Percentiles rank a stretch among this genome's conserved stretches.
Conservation (phyloP, 2,888 invertebrate genomes). For the Gari tellinella region DNA sequence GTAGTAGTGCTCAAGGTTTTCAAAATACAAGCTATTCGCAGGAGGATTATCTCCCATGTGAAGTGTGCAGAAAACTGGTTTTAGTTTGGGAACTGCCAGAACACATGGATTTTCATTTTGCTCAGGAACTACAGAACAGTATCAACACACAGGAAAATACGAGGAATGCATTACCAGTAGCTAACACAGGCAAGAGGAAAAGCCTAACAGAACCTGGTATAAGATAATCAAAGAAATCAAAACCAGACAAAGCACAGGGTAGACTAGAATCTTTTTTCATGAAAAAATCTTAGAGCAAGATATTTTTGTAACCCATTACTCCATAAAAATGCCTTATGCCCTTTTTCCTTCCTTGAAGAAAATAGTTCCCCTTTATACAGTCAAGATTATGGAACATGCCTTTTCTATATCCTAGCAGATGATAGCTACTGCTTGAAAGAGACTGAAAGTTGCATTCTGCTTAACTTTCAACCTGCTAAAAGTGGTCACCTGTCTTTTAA, state of each 20-base stretch:
- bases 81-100: conserved; percentile 88
- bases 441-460: too few species aligned
- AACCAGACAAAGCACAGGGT: conserved; percentile 44
- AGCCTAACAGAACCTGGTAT: conserved; percentile 20
- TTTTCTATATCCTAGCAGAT: too few species aligned
- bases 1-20: too few species aligned
- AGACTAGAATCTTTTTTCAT: conserved; percentile 45
- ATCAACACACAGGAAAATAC: neutral
- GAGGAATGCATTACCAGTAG: neutral
- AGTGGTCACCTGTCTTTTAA: too few species aligned
- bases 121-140: conserved; percentile 88
- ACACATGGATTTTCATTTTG: conserved; percentile 94
- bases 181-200: conserved; percentile 39
- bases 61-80: conserved; percentile 89
- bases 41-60: conserved; percentile 85
- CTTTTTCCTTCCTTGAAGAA: too few species aligned
- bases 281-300: too few species aligned
- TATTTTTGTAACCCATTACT: too few species aligned
- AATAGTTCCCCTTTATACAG: too few species aligned
- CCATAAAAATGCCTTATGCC: too few species aligned
- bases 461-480: too few species aligned
- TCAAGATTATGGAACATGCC: too few species aligned
- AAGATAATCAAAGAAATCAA: conserved; percentile 34
- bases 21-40: neutral
- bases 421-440: too few species aligned